Evolutionary conservation across 1,140 invertebrate genomes (phyloP).

Genomic region (Sitodiplosis mosellana): DNA sequence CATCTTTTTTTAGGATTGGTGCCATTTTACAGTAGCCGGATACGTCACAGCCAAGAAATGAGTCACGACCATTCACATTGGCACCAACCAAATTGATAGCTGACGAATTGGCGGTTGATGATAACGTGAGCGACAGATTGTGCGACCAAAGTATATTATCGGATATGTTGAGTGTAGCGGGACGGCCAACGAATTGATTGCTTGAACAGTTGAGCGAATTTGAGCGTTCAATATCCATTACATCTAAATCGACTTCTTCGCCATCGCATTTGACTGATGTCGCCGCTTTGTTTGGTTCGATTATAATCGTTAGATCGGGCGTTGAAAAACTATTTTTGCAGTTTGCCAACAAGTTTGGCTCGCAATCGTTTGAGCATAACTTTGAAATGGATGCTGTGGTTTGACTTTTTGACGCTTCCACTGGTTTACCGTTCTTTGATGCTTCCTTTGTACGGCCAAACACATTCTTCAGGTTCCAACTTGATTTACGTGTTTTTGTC

Average conservation of each 20-base stretch:
- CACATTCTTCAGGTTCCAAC: too few species aligned
- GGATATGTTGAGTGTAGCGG: constrained; percentile 13
- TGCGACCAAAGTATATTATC: constrained; percentile 19
- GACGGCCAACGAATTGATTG: too few species aligned
- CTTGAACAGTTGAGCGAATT: too few species aligned
- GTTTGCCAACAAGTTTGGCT: background rate
- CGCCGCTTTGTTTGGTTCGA: background rate
- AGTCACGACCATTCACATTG: constrained; percentile 12
- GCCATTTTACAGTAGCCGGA: too few species aligned
- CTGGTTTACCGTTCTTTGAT: too few species aligned
- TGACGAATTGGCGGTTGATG: constrained; percentile 13
- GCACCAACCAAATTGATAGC: constrained; percentile 20
- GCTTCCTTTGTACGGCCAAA: too few species aligned
- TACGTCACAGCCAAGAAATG: too few species aligned
- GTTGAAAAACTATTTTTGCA: constrained; percentile 23
- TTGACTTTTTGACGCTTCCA: background rate
- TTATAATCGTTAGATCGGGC: constrained; percentile 20
- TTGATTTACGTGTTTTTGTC: too few species aligned
- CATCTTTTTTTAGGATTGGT: too few species aligned
- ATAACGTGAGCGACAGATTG: constrained; percentile 13
- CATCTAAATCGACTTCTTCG: too few species aligned
- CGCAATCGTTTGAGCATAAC: background rate
- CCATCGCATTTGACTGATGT: too few species aligned
- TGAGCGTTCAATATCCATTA: too few species aligned
- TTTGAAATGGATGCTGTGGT: background rate